phyloP scores from a whole-genome alignment of 2,797 vertebrate genomes.

The Chelonia mydas region DNA sequence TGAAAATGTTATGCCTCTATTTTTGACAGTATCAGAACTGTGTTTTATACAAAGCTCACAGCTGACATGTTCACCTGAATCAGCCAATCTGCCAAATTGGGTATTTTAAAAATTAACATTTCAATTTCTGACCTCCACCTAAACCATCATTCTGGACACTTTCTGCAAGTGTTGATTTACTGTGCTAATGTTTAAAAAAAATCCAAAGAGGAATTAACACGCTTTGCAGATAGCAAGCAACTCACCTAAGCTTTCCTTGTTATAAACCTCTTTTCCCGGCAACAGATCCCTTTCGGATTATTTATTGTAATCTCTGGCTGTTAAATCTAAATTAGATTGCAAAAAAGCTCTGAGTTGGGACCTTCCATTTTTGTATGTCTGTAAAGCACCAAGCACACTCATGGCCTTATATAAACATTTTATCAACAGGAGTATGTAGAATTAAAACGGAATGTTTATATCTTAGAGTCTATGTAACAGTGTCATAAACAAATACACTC shows the following conservation, averaged over 20 bases:
- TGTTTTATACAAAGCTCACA: not conserved
- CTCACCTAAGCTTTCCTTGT: not conserved
- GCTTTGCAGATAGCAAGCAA: not conserved
- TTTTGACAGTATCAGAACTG: slow-evolving; percentile 32
- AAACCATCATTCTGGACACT: not conserved
- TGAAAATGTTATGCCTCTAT: slow-evolving; percentile 14
- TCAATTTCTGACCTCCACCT: not conserved
- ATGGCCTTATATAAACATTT: not conserved
- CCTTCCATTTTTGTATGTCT: not conserved
- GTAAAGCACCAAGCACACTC: not conserved
- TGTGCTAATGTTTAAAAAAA: not conserved
- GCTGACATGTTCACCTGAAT: not conserved
- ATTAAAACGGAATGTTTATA: slow-evolving; percentile 17
- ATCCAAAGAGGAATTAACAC: slow-evolving; percentile 8
- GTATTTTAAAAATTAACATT: not conserved
- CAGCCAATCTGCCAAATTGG: slow-evolving; percentile 16
- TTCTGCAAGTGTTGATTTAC: slow-evolving; percentile 16
- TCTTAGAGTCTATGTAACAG: not conserved
- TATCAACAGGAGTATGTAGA: not conserved
- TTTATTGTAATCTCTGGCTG: not conserved
- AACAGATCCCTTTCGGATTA: rapidly evolving
- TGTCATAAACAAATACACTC: not conserved
- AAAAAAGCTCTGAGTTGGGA: not conserved
- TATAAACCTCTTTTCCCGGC: not conserved
- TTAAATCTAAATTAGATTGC: not conserved